Evolutionary conservation across 2,113 vertebrate genomes (phyloP), one percentile per base, ranked within the genome.

Genomic region (Porphyrio hochstetteri): DNA sequence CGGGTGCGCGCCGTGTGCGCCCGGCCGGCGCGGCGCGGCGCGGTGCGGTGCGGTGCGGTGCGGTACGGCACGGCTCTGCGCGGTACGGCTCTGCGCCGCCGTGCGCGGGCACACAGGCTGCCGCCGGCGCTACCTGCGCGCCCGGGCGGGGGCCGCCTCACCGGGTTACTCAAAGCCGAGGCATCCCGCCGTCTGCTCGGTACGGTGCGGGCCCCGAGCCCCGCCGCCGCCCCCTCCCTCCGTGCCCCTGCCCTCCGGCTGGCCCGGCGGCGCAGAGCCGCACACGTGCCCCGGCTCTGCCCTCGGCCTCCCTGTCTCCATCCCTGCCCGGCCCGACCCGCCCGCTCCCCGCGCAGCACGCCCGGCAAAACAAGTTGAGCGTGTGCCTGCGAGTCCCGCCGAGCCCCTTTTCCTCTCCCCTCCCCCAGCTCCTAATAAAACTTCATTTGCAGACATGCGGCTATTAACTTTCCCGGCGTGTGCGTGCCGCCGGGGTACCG

Each of bases 401-500:
- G 53, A 94, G 27, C 79, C 60, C 70, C 44, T 84, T 23, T 35
- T 15, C 61, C 38, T 2, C 4, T 69, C 79, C 63, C 44, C 42
- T 82, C 82, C 69, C 46, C 35, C 31, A 20, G 77, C 44, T 86
- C 57, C n/a, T 27, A 63, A 60, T 89, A 36, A 91, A 95, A 95
- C 76, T 94, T 96, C 61, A 59, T 80, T 87, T 46, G n/a, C 83
- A 75, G 81, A 81, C 95, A 15, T 15, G 88, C 60, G 52, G 63
- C 60, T 83, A 79, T 87, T 87, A 92, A 95, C 96, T 96, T 96
- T 87, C 2, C 46, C 13, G 56, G 82, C 46, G 33, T 74, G 27
- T 72, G 75, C 60, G 44, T 38, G 71, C 38, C 25, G 69, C 86
- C 29, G 35, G 23, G 36, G 29, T 48, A 27, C 53, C 42, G 48